Base-by-base conservation (phyloP, 2,888 invertebrate genomes). In the Julus scandinavius region DNA sequence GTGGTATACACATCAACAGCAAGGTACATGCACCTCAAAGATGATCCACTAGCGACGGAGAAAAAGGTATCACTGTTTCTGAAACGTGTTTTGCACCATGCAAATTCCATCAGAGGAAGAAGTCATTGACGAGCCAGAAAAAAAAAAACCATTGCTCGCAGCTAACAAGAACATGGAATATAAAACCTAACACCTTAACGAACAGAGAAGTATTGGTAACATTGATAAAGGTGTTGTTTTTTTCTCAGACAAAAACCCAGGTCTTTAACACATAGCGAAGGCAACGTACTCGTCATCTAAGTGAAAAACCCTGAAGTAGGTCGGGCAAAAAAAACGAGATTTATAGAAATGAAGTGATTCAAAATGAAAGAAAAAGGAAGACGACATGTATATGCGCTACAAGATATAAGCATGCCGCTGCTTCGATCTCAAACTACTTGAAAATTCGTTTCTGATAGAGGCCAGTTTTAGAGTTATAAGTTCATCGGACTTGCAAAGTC, bases 281-380 rank as follows among this genome's bases (percentile, higher is more conserved):
- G 54, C 17, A n/a, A 63, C 17, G 63, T 63, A 17, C 63, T 63
- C 63, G 6, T 17, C 5, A 29, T 20, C 20, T 2, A 72, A 72
- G 63, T 72, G 63, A 72, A 72, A 72, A 72, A 72, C 63, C 63
- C 20, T 72, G 7, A 72, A 72, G 63, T 72, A 72, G 63, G 63
- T 72, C 63, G 20, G 41, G 2, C 6, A 72, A 20, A 20, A 72
- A 63, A 72, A 72, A 72, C 20, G 7, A 72, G 63, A 20, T 20
- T 20, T 72, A 29, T 9, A 29, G 29, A 72, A 63, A n/a, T 63
- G n/a, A 63, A 63, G 17, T 63, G n/a, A 63, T 17, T n/a, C n/a
- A 17, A 63, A 72, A 20, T n/a, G 63, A 72, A 72, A 72, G n/a
- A 72, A 72, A 20, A 72, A 20, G 4, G 63, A 9, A 72, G 20